Evolutionary conservation across 2,113 vertebrate species (phyloP).

Genomic region (Deroptyus accipitrinus): DNA sequence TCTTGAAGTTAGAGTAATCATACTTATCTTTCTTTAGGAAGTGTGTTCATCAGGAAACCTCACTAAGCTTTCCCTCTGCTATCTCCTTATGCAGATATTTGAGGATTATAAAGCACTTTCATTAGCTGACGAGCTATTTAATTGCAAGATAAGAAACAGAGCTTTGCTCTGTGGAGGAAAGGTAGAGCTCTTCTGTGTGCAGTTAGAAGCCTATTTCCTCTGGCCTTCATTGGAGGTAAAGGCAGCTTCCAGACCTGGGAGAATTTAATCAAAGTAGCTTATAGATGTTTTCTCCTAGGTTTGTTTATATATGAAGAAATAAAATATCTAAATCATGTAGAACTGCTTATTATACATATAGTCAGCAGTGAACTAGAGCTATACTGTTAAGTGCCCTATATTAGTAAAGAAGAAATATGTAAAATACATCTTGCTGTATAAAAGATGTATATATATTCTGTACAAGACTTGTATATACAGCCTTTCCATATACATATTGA

Average conservation of each 20-base stretch:
- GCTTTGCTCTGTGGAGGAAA: not conserved
- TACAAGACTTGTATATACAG: not conserved
- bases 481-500: not conserved
- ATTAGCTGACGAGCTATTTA: not conserved
- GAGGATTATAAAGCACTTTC: not conserved
- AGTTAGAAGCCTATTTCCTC: not conserved
- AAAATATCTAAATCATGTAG: not conserved
- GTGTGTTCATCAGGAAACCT: not conserved
- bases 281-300: not conserved
- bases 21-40: not conserved
- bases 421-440: not conserved
- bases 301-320: not conserved
- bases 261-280: not conserved
- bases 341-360: not conserved
- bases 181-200: not conserved
- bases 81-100: not conserved
- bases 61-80: not conserved
- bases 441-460: not conserved
- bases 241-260: not conserved
- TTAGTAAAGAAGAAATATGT: not conserved
- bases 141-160: not conserved
- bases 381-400: not conserved
- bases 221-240: not conserved
- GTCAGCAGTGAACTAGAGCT: not conserved
- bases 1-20: not conserved